phyloP scores from a whole-genome alignment of 2,113 vertebrate genomes.

The Cercocebus atys region DNA sequence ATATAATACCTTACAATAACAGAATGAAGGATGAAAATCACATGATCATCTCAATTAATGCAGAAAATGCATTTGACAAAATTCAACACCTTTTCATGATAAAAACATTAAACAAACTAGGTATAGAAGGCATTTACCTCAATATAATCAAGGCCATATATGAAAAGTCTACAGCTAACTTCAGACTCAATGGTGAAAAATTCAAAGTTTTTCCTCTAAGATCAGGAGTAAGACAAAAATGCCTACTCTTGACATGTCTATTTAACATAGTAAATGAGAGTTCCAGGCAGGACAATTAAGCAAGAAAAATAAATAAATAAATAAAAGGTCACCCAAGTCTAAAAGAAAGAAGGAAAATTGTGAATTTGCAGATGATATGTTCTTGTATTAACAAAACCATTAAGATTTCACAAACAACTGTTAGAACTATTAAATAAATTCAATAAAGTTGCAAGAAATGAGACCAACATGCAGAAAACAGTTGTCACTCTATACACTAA shows the following conservation, averaged over 20 bases:
- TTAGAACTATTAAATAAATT: background rate
- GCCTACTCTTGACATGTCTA: background rate
- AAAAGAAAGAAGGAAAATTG: background rate
- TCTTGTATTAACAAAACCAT: background rate
- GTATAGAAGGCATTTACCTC: background rate
- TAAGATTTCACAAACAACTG: background rate
- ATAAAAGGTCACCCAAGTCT: background rate
- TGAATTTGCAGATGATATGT: background rate
- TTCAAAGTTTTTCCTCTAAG: background rate
- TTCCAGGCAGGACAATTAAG: background rate
- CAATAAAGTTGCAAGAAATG: background rate
- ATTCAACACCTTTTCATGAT: background rate
- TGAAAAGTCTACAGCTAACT: background rate
- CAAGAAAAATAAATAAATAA: background rate
- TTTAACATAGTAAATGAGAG: background rate
- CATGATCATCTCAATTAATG: background rate
- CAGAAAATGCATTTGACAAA: background rate
- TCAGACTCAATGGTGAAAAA: background rate
- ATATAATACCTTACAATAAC: background rate
- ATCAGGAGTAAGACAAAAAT: background rate
- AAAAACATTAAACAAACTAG: background rate
- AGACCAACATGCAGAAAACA: background rate
- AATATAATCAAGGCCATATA: background rate
- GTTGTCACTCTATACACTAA: too few species aligned
- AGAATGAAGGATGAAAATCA: background rate